Base-by-base conservation (phyloP, 2,113 vertebrate species). In the Cyanistes caeruleus region DNA sequence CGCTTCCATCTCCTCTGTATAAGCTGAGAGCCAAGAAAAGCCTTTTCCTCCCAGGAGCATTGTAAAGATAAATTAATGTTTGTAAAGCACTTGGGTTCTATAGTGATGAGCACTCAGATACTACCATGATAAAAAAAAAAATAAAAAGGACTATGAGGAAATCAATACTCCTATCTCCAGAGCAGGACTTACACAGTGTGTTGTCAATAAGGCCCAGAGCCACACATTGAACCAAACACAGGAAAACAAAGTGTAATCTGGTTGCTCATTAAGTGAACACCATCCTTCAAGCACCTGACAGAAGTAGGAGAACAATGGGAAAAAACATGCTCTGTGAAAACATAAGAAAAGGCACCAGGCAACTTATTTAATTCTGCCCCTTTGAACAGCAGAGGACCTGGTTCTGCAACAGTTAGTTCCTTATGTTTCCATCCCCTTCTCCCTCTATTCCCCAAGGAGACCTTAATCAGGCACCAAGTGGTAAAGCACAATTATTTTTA, bases 11-110 rank as follows among this genome's bases (percentile, higher is more conserved):
- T 78, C 37, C 60, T 72, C 43, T 75, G 28, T 58, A 68, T 53
- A 72, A 78, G 13, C 48, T 46, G 31, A 53, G 85, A 86, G n/a
- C 22, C 41, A 68, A 86, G 73, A 81, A 79, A 64, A 86, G 79
- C 52, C 73, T 53, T 78, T 84, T 88, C 53, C 60, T 90, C 72
- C 18, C 73, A 79, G 30, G 39, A 16, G 64, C 51, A 13, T 64
- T 93, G 85, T 92, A 86, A 94, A 94, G 83, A 84, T 78, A 81
- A 96, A 96, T 94, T 78, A 90, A 92, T 53, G 41, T 84, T 95
- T 84, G 83, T 78, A 79, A 96, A 96, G 52, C 56, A 72, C 92
- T 94, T 53, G 58, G 52, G 52, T 56, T 90, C 86, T 94, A 23
- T n/a, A 87, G 60, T 4, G 65, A 94, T 27, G 41, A 89, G n/a